Base-by-base conservation (phyloP, 2,888 invertebrate genomes). In the Diarsia brunnea region DNA sequence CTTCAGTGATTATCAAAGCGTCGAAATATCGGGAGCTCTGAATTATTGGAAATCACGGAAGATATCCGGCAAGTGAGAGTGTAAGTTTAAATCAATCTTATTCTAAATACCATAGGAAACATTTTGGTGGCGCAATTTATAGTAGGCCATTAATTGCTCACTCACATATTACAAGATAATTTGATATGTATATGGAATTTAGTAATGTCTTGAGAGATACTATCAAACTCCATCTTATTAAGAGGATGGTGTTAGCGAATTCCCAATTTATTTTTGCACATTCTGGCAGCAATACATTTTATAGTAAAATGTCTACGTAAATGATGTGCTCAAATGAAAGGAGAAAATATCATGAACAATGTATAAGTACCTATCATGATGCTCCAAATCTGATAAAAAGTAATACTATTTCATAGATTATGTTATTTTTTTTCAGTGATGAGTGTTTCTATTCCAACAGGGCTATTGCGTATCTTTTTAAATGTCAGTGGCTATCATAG, bases 201-300 rank as follows among this genome's bases (percentile, higher is more conserved):
- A 58, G 14, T 43, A 31, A 78, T 96, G 95, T 96, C 74, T 93
- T 92, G 93, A 93, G 94, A 95, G 90, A 84, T 95, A 96, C 96
- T 96, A 96, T 96, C 96, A 96, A 96, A 96, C 96, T 95, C 92
- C 93, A 92, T 88, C 91, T 92, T 94, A 95, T 90, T 72, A 65
- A 81, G 78, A 94, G 91, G 91, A 86, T 91, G 93, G 93, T 95
- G 96, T 96, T 96, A 96, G 96, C 96, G 96, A 96, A 96, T 93
- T 93, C 91, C 93, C 92, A 92, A 92, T 85, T 94, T 94, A 63
- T 58, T 96, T 31, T 96, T 80, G 96, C 96, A 96, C 95, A 95
- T 90, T 87, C 91, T 95, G 94, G 93, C 94, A 95, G 93, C 94
- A 89, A 90, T 90, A 93, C 89, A 93, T 90, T 86, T 92, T 90